Evolutionary conservation across 2,797 vertebrate species (phyloP).

Genomic region (Pantherophis vulpinus): DNA sequence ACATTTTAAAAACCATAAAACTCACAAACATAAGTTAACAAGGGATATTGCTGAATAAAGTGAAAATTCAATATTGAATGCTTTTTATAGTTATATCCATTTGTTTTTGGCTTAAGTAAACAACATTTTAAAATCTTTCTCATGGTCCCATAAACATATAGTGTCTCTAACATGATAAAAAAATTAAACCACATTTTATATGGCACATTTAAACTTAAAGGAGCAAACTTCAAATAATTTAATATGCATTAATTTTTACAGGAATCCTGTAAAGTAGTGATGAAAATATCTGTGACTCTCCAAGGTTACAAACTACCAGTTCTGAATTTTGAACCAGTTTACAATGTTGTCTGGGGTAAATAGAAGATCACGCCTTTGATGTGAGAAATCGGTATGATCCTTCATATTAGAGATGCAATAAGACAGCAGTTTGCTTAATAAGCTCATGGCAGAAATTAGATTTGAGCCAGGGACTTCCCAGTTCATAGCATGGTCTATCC

Average conservation of each 20-base stretch:
- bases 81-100: constrained; percentile 7
- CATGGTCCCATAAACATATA: background rate
- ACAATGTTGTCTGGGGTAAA: background rate
- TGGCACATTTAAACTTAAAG: background rate
- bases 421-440: background rate
- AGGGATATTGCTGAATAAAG: background rate
- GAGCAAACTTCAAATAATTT: background rate
- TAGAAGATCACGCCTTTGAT: background rate
- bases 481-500: background rate
- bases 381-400: background rate
- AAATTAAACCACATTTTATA: background rate
- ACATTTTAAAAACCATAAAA: background rate
- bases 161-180: constrained; percentile 4
- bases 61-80: background rate
- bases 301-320: background rate
- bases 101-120: constrained; percentile 5
- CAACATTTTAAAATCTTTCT: background rate
- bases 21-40: background rate
- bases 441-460: background rate
- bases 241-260: background rate
- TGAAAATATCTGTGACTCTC: background rate
- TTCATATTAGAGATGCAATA: background rate
- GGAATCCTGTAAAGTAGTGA: background rate
- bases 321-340: background rate
- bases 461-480: background rate